Percentiles rank a stretch among this genome's conserved stretches.
phyloP scores from a whole-genome alignment of 2,797 vertebrate species.

The Dipus sagitta region DNA sequence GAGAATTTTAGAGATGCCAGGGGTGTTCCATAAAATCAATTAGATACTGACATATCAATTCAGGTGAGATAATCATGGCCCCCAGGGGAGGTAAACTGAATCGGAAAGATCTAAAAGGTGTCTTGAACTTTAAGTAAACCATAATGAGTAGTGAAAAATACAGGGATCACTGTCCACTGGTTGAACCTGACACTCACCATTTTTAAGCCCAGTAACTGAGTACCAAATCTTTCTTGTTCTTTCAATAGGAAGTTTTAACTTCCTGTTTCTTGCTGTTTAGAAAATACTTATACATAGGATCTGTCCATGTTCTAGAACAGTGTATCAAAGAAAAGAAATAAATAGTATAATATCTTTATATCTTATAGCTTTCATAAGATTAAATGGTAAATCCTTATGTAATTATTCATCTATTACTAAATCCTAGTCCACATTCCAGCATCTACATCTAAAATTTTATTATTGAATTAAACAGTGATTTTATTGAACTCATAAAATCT shows the following conservation, averaged over 20 bases:
- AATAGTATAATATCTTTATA: background rate
- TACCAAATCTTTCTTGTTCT: background rate
- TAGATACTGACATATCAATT: background rate
- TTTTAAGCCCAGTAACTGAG: background rate
- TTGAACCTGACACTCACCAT: background rate
- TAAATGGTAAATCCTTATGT: background rate
- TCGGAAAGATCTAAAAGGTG: background rate
- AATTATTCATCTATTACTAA: background rate
- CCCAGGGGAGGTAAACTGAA: background rate
- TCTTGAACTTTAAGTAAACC: background rate
- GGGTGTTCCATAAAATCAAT: background rate
- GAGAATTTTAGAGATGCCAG: background rate
- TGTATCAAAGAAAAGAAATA: background rate
- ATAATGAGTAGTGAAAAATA: background rate
- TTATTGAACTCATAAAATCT: conserved; percentile 5
- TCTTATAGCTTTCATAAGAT: background rate
- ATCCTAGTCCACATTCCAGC: background rate
- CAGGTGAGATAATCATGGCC: background rate
- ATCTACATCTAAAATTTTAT: conserved; percentile 29
- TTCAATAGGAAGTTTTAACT: background rate
- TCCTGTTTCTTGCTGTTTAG: background rate
- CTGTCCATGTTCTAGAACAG: background rate
- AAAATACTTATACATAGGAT: background rate
- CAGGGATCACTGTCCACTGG: background rate
- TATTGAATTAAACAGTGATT: background rate